These are phyloP conservation scores for Notarius quadriscutis DNA, from an alignment of 2,113 vertebrate species.

Conservation along the genomic window DNA sequence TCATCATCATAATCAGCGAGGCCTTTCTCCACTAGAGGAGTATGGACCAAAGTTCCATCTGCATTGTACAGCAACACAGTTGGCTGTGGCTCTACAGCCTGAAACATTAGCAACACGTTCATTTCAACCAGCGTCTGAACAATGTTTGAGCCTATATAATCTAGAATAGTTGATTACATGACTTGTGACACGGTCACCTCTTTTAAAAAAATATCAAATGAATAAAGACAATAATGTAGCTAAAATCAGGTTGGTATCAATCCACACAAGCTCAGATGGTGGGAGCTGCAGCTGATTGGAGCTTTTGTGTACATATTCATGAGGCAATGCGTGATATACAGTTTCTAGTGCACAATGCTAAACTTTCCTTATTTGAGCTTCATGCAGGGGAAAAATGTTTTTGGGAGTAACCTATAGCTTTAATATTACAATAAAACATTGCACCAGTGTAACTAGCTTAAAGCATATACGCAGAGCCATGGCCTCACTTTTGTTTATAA, in stretches of 20 bases:
- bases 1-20: conserved; percentile 78
- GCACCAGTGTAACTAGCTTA: too few species aligned
- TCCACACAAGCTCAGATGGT: not conserved
- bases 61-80: conserved; percentile 78
- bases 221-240: not conserved
- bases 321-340: not conserved
- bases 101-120: conserved; percentile 6
- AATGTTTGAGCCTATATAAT: not conserved
- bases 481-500: too few species aligned
- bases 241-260: not conserved
- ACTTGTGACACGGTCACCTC: not conserved
- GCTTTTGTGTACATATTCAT: not conserved
- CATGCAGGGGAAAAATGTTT: not conserved
- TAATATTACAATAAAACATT: not conserved
- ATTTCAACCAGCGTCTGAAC: too few species aligned
- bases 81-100: conserved; percentile 77
- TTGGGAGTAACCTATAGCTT: not conserved
- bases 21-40: conserved; percentile 79
- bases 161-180: not conserved
- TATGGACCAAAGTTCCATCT: conserved; percentile 71
- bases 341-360: not conserved
- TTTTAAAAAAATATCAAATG: not conserved
- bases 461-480: too few species aligned
- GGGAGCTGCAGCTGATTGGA: not conserved
- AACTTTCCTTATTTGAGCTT: not conserved